These are phyloP conservation scores for Papilio polyxenes DNA, from an alignment of 1,140 invertebrate genomes.

Conservation along the genomic window DNA sequence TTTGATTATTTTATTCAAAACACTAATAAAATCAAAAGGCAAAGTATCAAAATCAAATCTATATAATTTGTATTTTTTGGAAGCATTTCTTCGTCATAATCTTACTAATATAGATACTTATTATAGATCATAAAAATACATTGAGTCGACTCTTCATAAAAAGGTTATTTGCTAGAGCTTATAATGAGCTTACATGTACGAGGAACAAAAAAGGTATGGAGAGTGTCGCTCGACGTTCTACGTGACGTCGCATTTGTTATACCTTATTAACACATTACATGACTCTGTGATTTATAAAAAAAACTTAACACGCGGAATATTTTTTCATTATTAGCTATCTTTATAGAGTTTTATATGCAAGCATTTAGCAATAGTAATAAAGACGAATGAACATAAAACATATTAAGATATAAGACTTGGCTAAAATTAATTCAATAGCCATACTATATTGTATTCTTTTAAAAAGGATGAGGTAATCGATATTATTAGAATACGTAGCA, in stretches of 20 bases:
- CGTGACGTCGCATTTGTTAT: slow-evolving; percentile 23
- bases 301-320: neutral
- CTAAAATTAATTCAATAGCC: neutral
- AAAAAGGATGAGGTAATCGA: slow-evolving; percentile 18
- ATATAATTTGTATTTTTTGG: no score
- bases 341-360: neutral
- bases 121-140: neutral
- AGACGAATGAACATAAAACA: no score
- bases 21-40: no score
- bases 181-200: slow-evolving; percentile 1
- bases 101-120: no score
- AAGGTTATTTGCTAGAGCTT: neutral
- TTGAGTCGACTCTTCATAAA: neutral
- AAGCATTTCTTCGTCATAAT: neutral
- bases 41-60: no score
- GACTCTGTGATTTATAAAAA: neutral
- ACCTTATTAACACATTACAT: slow-evolving; percentile 5
- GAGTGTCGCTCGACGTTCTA: slow-evolving; percentile 6
- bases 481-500: neutral
- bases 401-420: neutral
- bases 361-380: no score
- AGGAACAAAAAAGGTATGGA: slow-evolving; percentile 18
- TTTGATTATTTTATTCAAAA: no score
- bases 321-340: no score
- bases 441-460: neutral